Percentiles rank a stretch among this genome's conserved stretches.
Evolutionary conservation across 1,140 invertebrate species (phyloP).

Genomic region (Lutraria rhynchaena): DNA sequence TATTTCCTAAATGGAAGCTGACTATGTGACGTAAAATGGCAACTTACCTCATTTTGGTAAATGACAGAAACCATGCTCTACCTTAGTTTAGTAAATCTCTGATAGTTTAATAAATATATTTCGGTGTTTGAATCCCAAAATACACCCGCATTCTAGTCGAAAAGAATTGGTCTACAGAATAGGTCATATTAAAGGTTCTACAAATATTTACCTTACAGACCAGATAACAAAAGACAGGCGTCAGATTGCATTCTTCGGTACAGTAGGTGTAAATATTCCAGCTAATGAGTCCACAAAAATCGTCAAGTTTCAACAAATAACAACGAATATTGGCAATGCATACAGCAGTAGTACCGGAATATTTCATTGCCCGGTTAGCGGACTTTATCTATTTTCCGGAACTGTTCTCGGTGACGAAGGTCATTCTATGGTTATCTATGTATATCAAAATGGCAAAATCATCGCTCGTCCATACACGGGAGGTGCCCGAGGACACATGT

Average conservation of each 20-base stretch:
- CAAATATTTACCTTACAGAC: neutral
- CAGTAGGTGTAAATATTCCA: neutral
- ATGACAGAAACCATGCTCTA: too few species aligned
- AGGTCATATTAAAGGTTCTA: too few species aligned
- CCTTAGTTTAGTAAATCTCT: too few species aligned
- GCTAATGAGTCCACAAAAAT: neutral
- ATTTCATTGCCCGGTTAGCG: constrained; percentile 2
- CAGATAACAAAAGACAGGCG: neutral
- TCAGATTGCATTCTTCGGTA: constrained; percentile 3
- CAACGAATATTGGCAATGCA: neutral
- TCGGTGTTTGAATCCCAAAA: too few species aligned
- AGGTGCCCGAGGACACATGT: neutral
- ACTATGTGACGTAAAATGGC: too few species aligned
- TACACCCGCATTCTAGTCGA: too few species aligned
- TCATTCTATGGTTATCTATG: neutral
- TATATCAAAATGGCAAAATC: neutral
- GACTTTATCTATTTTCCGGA: neutral
- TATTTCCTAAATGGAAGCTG: too few species aligned
- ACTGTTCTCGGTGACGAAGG: neutral
- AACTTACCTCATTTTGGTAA: too few species aligned
- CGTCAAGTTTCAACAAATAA: neutral
- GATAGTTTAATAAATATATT: too few species aligned
- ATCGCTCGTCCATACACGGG: neutral
- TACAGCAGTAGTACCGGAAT: neutral
- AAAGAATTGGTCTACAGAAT: too few species aligned